Conservation (phyloP, 2,797 vertebrate genomes). For the Rachycentron canadum region DNA sequence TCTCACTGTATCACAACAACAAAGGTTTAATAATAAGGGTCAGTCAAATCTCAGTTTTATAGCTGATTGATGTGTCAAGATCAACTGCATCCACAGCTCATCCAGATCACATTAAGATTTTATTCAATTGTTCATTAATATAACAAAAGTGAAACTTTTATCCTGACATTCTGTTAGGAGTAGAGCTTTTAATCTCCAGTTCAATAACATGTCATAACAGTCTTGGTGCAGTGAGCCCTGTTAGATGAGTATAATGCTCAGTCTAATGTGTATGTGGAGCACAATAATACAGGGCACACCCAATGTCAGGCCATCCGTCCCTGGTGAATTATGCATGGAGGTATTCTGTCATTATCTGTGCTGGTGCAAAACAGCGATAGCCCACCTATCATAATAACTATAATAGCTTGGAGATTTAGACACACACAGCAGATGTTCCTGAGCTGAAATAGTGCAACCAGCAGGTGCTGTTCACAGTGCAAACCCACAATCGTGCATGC, state of each 20-base stretch:
- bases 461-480: conserved; percentile 44
- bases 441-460: conserved; percentile 46
- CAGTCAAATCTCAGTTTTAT: background rate
- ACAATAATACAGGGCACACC: conserved; percentile 62
- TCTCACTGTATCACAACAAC: background rate
- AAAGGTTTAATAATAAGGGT: background rate
- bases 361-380: conserved; percentile 66
- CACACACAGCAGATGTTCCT: conserved; percentile 68
- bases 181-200: conserved; percentile 48
- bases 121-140: conserved; percentile 4
- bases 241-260: conserved; percentile 67
- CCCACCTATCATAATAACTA: conserved; percentile 73
- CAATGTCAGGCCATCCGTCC: conserved; percentile 67
- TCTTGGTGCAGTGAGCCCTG: conserved; percentile 47
- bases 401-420: conserved; percentile 74
- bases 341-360: conserved; percentile 77
- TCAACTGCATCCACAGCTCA: background rate
- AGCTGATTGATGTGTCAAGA: background rate
- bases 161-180: conserved; percentile 22
- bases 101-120: conserved; percentile 6
- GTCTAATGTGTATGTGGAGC: conserved; percentile 43
- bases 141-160: conserved; percentile 18
- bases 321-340: conserved; percentile 75
- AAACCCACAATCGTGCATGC: conserved; percentile 13
- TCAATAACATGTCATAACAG: conserved; percentile 49